A percentile compares a stretch with the other conserved stretches of the same genome.
These are phyloP conservation scores for Apotomis betuletana DNA, from an alignment of 2,888 invertebrate species.

Conservation along the genomic window DNA sequence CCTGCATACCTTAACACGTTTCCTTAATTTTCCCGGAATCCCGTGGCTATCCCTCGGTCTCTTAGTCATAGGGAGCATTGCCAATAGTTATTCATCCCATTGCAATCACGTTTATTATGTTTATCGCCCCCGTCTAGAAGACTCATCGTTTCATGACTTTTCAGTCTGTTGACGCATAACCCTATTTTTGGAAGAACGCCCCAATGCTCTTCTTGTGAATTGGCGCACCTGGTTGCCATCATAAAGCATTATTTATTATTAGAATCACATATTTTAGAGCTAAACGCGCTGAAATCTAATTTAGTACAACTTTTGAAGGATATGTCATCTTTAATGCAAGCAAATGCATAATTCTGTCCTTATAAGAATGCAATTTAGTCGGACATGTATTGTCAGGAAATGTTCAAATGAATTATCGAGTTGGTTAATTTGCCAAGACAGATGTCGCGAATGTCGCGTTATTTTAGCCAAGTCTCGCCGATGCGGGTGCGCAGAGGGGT, in stretches of 20 bases:
- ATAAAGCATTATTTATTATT: conserved; percentile 4
- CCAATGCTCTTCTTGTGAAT: conserved; percentile 52
- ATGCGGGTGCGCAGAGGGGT: conserved; percentile 19
- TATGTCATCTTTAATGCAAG: conserved; percentile 5
- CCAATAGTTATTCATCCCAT: conserved; percentile 71
- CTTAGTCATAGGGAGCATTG: conserved; percentile 65
- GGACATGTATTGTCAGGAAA: conserved; percentile 35
- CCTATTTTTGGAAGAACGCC: conserved; percentile 65
- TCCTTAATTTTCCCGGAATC: conserved; percentile 8
- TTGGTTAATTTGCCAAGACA: conserved; percentile 72
- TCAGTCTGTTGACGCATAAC: conserved; percentile 68
- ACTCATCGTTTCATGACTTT: conserved; percentile 68
- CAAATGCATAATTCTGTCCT: conserved; percentile 15
- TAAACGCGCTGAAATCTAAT: conserved; percentile 5
- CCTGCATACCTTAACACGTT: conserved; percentile 16
- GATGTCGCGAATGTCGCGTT: conserved; percentile 58
- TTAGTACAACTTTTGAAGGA: background rate
- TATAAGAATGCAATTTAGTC: conserved; percentile 33
- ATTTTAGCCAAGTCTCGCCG: conserved; percentile 62
- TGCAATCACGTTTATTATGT: conserved; percentile 51
- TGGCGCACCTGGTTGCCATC: conserved; percentile 50
- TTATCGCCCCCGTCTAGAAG: conserved; percentile 64
- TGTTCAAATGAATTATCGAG: conserved; percentile 64
- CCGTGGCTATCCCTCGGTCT: conserved; percentile 22
- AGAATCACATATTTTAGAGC: background rate